Percentiles rank a stretch among this genome's conserved stretches.
Evolutionary conservation across 2,797 vertebrate genomes (phyloP).

Genomic region (Malacoraja senta): DNA sequence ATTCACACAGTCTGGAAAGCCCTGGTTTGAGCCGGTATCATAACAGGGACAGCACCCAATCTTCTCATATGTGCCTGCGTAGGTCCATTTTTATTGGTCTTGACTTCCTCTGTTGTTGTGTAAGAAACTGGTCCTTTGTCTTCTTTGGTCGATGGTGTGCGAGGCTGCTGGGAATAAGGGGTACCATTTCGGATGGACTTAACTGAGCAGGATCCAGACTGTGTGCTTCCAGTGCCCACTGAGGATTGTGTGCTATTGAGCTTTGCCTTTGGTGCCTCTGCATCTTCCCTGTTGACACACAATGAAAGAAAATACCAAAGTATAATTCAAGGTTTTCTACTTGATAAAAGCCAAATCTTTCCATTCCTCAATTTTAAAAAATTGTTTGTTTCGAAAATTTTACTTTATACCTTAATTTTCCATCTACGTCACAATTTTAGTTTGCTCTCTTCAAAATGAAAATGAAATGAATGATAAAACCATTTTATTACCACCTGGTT

Average conservation of each 20-base stretch:
- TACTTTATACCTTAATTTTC: too few relatives aligned
- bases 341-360: too few relatives aligned
- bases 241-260: slow-evolving; percentile 89
- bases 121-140: slow-evolving; percentile 71
- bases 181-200: slow-evolving; percentile 89
- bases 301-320: neutral
- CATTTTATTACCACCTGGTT: too few relatives aligned
- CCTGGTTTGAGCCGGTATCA: slow-evolving; percentile 77
- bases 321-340: too few relatives aligned
- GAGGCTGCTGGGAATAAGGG: slow-evolving; percentile 78
- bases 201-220: slow-evolving; percentile 87
- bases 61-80: slow-evolving; percentile 63
- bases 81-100: slow-evolving; percentile 63
- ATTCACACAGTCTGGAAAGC: slow-evolving; percentile 84
- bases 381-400: too few relatives aligned
- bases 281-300: slow-evolving; percentile 75
- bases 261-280: slow-evolving; percentile 91
- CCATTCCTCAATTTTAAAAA: too few relatives aligned
- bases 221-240: slow-evolving; percentile 81
- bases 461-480: too few relatives aligned
- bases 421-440: too few relatives aligned
- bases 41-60: slow-evolving; percentile 64
- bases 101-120: slow-evolving; percentile 59
- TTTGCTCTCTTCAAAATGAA: too few relatives aligned
- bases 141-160: slow-evolving; percentile 69